These are phyloP conservation scores for Mellivora capensis DNA, from an alignment of 2,113 vertebrate species.

Conservation along the genomic window DNA sequence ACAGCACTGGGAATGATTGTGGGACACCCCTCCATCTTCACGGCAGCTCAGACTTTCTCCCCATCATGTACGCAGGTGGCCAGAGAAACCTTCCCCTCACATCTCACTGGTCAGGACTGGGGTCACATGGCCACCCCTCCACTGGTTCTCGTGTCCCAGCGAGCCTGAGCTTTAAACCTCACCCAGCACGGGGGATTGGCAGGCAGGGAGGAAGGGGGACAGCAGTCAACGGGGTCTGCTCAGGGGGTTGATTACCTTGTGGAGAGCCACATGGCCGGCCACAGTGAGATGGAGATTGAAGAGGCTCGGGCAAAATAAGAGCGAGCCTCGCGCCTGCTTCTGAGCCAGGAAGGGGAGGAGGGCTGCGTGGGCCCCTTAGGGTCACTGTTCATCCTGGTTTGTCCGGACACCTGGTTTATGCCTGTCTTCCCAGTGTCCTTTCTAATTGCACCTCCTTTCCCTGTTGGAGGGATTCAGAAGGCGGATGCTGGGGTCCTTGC, in stretches of 20 bases:
- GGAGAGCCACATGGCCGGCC: not conserved
- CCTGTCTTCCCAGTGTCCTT: not conserved
- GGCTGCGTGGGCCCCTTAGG: not conserved
- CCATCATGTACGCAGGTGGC: not conserved
- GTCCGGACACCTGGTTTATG: not conserved
- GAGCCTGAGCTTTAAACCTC: not conserved
- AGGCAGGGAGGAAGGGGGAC: not conserved
- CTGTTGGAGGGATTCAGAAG: not conserved
- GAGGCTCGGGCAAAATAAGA: not conserved
- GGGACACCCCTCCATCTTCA: not conserved
- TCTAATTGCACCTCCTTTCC: not conserved
- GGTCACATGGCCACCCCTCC: not conserved
- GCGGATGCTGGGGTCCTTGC: not conserved
- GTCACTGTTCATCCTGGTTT: not conserved
- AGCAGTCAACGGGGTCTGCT: not conserved
- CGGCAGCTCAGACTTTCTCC: not conserved
- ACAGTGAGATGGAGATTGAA: accelerated
- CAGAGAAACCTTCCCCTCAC: not conserved
- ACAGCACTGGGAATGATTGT: not conserved
- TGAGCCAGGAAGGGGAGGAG: not conserved
- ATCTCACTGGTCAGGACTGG: not conserved
- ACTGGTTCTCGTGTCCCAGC: not conserved
- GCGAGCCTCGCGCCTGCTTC: accelerated
- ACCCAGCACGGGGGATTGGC: not conserved
- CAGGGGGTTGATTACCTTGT: not conserved